Base-by-base conservation (phyloP, 2,113 vertebrate species). In the Indicator indicator region DNA sequence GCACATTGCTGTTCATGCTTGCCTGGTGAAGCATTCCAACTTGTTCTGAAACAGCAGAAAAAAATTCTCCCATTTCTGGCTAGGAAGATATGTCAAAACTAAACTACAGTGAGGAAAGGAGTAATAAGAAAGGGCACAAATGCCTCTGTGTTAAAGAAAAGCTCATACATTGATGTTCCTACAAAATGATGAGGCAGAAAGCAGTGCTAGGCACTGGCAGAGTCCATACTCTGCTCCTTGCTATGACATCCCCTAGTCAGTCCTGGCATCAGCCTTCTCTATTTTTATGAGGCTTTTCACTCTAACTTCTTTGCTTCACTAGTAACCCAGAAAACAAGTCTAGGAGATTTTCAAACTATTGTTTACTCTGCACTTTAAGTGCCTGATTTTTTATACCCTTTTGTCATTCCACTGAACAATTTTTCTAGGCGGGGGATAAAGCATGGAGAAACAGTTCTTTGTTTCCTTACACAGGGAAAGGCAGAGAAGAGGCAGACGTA, bases 231-330 rank as follows among this genome's bases (percentile, higher is more conserved):
- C 64, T 73, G 56, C 80, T 92, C 74, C 64, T 46, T 77, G 28
- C 14, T 67, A 16, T 86, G 91, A 93, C 75, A 95, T 92, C 42
- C 75, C 72, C 60, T 75, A 60, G 91, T 91, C 91, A 83, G 44
- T 77, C 71, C 71, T 65, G 78, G 84, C 75, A 94, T 36, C 88
- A 92, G 58, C 32, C 91, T 91, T 86, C 87, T 92, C 77, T 92
- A 78, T 68, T 87, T 91, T 89, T 97, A 95, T 95, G 94, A 95
- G 91, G 74, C 50, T 83, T 94, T 95, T 95, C 91, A 87, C 86
- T 84, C 92, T 80, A 71, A 1, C 54, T 88, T 94, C 86, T 86
- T 73, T 95, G 75, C 86, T 91, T 89, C 70, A 72, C 68, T 95
- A 91, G 94, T 94, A 96, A 95, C 89, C 64, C 79, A 86, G 91